These are phyloP conservation scores for Spatula clypeata DNA, from an alignment of 2,797 vertebrate species.

Conservation along the genomic window DNA sequence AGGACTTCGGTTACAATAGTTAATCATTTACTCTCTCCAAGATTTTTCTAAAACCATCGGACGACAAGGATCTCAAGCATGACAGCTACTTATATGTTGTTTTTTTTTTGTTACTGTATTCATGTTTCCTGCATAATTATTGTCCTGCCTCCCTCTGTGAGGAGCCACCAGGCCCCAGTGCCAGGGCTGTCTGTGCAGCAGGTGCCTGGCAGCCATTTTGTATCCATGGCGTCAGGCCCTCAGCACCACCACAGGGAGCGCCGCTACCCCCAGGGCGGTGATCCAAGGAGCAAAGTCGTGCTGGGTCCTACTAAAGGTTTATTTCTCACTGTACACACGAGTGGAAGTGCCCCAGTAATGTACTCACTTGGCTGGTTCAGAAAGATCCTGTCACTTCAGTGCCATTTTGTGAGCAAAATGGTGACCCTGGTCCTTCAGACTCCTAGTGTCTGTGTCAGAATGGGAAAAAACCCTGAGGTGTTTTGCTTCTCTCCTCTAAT, in stretches of 20 bases:
- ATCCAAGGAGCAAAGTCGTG: background rate
- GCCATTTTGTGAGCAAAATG: background rate
- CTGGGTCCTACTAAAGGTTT: background rate
- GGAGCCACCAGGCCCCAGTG: background rate
- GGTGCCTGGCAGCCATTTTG: background rate
- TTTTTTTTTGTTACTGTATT: background rate
- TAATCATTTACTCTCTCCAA: conserved; percentile 57
- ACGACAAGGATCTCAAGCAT: background rate
- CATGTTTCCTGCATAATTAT: background rate
- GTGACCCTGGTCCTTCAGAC: background rate
- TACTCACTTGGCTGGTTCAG: background rate
- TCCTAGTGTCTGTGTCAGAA: background rate
- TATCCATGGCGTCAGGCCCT: background rate
- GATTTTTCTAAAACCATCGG: background rate
- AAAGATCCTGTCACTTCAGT: background rate
- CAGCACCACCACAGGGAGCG: accelerated
- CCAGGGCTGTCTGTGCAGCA: no score
- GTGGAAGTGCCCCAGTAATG: background rate
- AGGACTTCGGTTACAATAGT: background rate
- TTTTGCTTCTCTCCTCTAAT: background rate
- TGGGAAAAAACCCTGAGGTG: background rate
- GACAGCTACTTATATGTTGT: background rate
- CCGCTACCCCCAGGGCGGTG: background rate
- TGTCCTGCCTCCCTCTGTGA: background rate
- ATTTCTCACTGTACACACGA: background rate